phyloP scores from a whole-genome alignment of 2,113 vertebrate genomes.

The Oryctolagus cuniculus region DNA sequence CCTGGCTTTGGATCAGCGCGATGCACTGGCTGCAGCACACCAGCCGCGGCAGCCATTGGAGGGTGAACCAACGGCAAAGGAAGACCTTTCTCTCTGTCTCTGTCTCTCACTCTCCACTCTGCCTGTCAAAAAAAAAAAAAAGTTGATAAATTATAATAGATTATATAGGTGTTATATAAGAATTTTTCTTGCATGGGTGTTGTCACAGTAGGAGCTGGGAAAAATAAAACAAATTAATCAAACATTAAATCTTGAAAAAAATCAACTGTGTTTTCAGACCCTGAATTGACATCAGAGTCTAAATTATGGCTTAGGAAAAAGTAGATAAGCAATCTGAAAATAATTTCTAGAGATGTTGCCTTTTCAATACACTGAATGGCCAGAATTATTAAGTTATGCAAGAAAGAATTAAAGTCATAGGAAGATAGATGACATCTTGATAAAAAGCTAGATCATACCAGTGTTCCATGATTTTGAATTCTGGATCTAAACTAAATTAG shows the following conservation, averaged over 20 bases:
- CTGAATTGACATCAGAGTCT: background rate
- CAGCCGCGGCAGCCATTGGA: no score
- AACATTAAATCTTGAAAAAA: background rate
- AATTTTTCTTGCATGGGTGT: background rate
- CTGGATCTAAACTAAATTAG: slow-evolving; percentile 8
- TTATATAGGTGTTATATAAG: background rate
- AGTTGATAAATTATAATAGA: background rate
- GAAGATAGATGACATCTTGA: slow-evolving; percentile 21
- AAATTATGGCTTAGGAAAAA: background rate
- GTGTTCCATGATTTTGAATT: background rate
- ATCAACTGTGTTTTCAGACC: background rate
- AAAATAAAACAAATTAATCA: slow-evolving; percentile 9
- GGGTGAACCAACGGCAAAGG: no score
- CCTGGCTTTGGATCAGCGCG: no score
- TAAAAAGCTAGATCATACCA: slow-evolving; percentile 11
- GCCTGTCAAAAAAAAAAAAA: slow-evolving; percentile 53
- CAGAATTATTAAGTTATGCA: background rate
- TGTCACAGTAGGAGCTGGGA: background rate
- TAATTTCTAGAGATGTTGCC: background rate
- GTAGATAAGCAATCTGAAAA: background rate
- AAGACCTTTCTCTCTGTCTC: no score
- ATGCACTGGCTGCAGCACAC: no score
- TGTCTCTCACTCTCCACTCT: no score
- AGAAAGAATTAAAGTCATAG: background rate
- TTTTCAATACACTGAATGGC: background rate